Evolutionary conservation across 2,113 vertebrate species (phyloP), one percentile per base, ranked within the genome.

Genomic region (Tyrannus savana): DNA sequence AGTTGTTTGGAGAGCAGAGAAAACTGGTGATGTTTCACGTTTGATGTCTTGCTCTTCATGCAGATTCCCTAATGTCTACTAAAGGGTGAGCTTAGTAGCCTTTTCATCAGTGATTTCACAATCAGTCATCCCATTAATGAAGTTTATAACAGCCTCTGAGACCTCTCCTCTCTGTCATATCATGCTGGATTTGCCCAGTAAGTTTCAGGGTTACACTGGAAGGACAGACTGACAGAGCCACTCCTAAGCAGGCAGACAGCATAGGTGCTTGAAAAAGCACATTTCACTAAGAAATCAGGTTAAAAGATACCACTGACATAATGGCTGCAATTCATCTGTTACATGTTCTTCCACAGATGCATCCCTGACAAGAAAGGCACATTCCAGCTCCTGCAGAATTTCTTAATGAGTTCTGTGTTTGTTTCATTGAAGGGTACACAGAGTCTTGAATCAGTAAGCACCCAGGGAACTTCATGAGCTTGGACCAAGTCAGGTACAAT

Each of bases 51-150:
- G 1, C 35, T 89, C 39, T 84, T 47, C 30, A 37, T 28, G 33
- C 6, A 58, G 79, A 56, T 86, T 95, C 94, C 79, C 56, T 81
- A 90, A 90, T 75, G 83, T 71, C 83, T 92, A 33, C 63, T 89
- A 74, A 93, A 93, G 42, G 35, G 42, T 95, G 86, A 95, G 72
- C 68, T 95, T 88, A 81, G 90, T 41, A 83, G 90, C 18, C 50
- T 92, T 92, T 96, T 84, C 83, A 88, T 90, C 19, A 62, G 68
- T 93, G 90, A 92, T 92, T 95, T 96, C 88, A 92, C 50, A 50
- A 83, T 77, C 90, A 90, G 55, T 81, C 68, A 86, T 50, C 13
- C 42, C 2, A 3, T 47, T 95, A 93, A 94, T 44, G 72, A 93
- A 86, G 67, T 90, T 84, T 83, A 56, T 63, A 88, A 80, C 14